Base-by-base conservation (phyloP, 2,888 invertebrate genomes). In the Mythimna ferrago region DNA sequence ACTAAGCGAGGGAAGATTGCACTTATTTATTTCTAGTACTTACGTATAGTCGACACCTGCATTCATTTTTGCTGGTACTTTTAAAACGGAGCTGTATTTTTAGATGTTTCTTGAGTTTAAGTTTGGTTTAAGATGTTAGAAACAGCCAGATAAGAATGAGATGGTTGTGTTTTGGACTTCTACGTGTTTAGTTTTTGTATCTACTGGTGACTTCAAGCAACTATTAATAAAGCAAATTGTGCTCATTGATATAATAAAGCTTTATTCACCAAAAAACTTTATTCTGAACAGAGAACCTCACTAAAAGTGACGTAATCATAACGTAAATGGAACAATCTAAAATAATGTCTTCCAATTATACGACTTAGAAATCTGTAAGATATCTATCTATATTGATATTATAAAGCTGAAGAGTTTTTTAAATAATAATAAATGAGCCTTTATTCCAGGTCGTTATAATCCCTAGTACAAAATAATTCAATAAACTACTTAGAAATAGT, bases 1-100 rank as follows among this genome's bases (percentile, higher is more conserved):
- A 83, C 85, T 82, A 76, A 87, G 81, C 80, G 81, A 76, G 76
- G 80, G 80, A 87, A 86, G 83, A 88, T 86, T 81, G 83, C 82
- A 81, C 83, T 84, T 82, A 81, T 87, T 88, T 86, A 84, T 86
- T 78, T 71, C 51, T 68, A 63, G 56, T 60, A 70, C 66, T 71
- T 74, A 73, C 67, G 70, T 68, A 68, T 73, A 79, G 70, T 66
- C 66, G 73, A 78, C 79, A 84, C 83, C 86, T 85, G 75, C 65
- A 82, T 82, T 85, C 65, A 73, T 75, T 73, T 81, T 53, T 64
- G 41, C 65, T 68, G 35, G 53, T 48, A 41, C 21, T 76, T 71
- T 77, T 58, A 61, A 80, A 78, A 78, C 66, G 51, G 61, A 57
- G 71, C 66, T 71, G 63, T 71, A 61, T 69, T 82, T 82, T 84